Conservation (phyloP, 2,888 invertebrate genomes). For the Megalurothrips usitatus region DNA sequence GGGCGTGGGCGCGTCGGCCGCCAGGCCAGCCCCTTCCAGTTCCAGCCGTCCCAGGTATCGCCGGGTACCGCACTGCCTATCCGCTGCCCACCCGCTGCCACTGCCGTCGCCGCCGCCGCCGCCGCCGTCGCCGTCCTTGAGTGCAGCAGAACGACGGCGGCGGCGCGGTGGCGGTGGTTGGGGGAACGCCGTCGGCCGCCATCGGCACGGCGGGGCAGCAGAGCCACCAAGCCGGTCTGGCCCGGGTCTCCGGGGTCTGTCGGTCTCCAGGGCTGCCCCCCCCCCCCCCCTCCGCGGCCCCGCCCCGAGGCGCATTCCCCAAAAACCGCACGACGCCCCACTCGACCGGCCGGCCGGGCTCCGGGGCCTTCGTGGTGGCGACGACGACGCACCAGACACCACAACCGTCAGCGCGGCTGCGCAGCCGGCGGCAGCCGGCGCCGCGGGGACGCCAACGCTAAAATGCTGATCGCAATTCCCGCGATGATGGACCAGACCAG, state of each 20-base stretch:
- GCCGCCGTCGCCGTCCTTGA: not conserved
- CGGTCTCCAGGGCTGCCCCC: not conserved
- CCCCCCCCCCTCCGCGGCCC: not conserved
- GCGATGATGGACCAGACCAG: not conserved
- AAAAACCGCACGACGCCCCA: not conserved
- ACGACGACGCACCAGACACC: too few relatives aligned
- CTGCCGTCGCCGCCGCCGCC: not conserved
- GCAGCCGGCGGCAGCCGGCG: too few relatives aligned
- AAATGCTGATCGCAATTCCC: constrained; percentile 4
- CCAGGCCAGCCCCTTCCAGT: not conserved
- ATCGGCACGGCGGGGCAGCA: not conserved
- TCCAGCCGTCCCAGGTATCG: not conserved
- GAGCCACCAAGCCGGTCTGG: not conserved
- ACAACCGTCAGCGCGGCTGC: too few relatives aligned
- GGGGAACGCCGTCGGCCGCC: not conserved
- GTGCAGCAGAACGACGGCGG: not conserved
- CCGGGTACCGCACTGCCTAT: too few relatives aligned
- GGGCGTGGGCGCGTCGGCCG: not conserved
- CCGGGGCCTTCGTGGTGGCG: not conserved
- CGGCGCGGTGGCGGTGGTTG: not conserved
- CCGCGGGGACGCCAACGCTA: not conserved
- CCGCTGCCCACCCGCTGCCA: not conserved
- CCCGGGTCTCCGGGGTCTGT: not conserved
- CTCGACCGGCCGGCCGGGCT: not conserved
- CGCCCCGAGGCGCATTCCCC: not conserved